Percentiles rank a stretch among this genome's conserved stretches.
Evolutionary conservation across 2,797 vertebrate species (phyloP).

Genomic region (Karalla daura): DNA sequence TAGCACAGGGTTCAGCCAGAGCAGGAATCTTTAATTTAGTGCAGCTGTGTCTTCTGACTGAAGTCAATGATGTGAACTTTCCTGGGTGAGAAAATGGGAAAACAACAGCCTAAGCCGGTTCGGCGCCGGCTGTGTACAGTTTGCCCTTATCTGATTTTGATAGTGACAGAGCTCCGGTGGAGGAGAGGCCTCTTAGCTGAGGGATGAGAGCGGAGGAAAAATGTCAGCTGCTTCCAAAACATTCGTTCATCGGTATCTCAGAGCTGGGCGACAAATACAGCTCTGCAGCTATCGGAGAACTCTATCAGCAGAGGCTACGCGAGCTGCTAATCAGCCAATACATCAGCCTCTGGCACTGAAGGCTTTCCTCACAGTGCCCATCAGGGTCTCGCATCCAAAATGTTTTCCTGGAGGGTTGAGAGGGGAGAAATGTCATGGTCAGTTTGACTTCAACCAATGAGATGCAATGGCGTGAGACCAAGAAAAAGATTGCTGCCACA

Average conservation of each 20-base stretch:
- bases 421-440: conserved; percentile 64
- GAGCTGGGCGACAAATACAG: conserved; percentile 51
- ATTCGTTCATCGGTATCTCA: conserved; percentile 48
- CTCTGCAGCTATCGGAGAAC: conserved; percentile 51
- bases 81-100: conserved; percentile 36
- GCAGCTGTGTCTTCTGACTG: conserved; percentile 37
- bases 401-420: conserved; percentile 40
- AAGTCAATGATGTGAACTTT: conserved; percentile 46
- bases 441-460: conserved; percentile 58
- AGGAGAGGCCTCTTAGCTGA: conserved; percentile 59
- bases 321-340: conserved; percentile 64
- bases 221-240: conserved; percentile 69
- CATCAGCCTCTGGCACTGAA: conserved; percentile 55
- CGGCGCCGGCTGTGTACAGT: conserved; percentile 32
- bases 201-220: conserved; percentile 62
- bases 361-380: conserved; percentile 41
- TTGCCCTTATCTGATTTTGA: conserved; percentile 66
- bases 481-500: conserved; percentile 19
- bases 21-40: conserved; percentile 38
- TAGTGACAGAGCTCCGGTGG: conserved; percentile 48
- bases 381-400: conserved; percentile 34
- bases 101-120: conserved; percentile 61
- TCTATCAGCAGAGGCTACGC: conserved; percentile 59
- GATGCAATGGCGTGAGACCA: neutral
- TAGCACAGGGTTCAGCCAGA: conserved; percentile 16